Evolutionary conservation across 2,113 vertebrate species (phyloP).

Genomic region (Riparia riparia): DNA sequence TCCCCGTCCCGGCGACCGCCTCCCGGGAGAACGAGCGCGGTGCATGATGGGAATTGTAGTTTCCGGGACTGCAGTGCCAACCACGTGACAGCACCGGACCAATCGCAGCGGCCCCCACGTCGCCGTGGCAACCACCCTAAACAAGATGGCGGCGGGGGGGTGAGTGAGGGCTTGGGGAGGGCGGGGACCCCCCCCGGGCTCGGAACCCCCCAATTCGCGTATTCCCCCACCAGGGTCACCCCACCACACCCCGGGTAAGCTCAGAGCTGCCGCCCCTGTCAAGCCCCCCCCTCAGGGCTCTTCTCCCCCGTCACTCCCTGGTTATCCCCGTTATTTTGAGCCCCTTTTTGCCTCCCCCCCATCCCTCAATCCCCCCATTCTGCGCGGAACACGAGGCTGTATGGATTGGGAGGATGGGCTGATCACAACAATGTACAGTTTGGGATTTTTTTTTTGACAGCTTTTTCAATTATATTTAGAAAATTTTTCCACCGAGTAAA

Average conservation of each 20-base stretch:
- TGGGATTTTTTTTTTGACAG: neutral
- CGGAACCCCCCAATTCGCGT: neutral
- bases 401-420: neutral
- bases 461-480: neutral
- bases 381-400: neutral
- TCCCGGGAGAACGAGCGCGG: neutral
- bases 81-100: neutral
- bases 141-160: constrained; percentile 20
- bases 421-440: neutral
- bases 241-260: neutral
- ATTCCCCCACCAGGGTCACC: too few relatives aligned
- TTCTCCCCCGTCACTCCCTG: accelerated
- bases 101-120: neutral
- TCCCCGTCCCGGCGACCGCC: neutral
- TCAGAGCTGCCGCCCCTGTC: neutral
- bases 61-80: accelerated
- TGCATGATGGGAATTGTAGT: neutral
- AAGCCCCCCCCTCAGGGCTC: neutral
- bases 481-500: neutral
- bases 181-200: neutral
- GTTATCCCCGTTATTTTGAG: neutral
- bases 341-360: neutral
- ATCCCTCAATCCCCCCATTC: neutral
- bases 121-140: neutral
- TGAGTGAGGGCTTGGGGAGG: neutral